These are phyloP conservation scores for Polypedilum pembai DNA, from an alignment of 1,140 invertebrate species.

Conservation along the genomic window DNA sequence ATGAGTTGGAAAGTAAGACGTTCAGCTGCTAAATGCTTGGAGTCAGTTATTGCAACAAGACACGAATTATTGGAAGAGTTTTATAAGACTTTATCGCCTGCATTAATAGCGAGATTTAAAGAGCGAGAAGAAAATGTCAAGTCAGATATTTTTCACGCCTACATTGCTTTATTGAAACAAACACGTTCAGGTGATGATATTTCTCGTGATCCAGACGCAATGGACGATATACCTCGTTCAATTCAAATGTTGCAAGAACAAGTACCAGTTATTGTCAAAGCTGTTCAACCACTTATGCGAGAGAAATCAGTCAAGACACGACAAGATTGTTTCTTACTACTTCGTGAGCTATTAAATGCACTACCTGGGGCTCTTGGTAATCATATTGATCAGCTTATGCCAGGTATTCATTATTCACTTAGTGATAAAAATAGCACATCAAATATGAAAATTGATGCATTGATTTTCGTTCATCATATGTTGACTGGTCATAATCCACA, in stretches of 20 bases:
- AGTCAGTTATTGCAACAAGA: constrained; percentile 86
- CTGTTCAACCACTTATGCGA: constrained; percentile 82
- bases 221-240: constrained; percentile 62
- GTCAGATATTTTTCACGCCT: constrained; percentile 94
- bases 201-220: constrained; percentile 61
- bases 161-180: constrained; percentile 85
- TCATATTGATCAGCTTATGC: constrained; percentile 77
- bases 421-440: constrained; percentile 91
- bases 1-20: constrained; percentile 98
- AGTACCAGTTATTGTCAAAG: constrained; percentile 64
- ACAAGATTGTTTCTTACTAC: constrained; percentile 82
- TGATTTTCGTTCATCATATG: constrained; percentile 86
- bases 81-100: constrained; percentile 80
- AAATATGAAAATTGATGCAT: constrained; percentile 97
- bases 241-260: constrained; percentile 62
- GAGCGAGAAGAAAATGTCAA: constrained; percentile 99
- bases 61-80: constrained; percentile 86
- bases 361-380: constrained; percentile 80
- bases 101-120: constrained; percentile 87
- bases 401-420: constrained; percentile 85
- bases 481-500: constrained; percentile 71
- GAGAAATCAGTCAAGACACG: constrained; percentile 90
- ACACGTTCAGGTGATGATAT: constrained; percentile 64
- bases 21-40: constrained; percentile 93
- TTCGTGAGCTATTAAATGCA: constrained; percentile 84